phyloP scores from a whole-genome alignment of 2,113 vertebrate species.

The Sinocyclocheilus maitianheensis region DNA sequence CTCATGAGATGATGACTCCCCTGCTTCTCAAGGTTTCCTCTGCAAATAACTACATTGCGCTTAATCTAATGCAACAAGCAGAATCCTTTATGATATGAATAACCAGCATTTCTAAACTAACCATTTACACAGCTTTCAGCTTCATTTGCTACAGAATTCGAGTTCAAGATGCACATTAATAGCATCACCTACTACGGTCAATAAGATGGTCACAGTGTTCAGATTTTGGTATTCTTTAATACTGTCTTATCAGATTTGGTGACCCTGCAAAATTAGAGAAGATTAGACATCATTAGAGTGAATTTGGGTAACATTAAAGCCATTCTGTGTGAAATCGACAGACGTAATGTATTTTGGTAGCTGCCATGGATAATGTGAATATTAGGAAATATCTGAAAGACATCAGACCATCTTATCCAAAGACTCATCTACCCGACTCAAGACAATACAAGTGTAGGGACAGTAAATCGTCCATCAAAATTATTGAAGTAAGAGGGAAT shows the following conservation, averaged over 20 bases:
- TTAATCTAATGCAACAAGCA: not conserved
- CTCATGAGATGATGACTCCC: not conserved
- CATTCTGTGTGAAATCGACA: not conserved
- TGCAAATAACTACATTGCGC: not conserved
- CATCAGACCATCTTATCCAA: not conserved
- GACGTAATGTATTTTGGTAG: too few species aligned
- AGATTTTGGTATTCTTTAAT: too few species aligned
- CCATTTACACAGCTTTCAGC: not conserved
- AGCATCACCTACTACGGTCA: too few species aligned
- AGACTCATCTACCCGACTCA: not conserved
- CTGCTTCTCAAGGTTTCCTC: not conserved
- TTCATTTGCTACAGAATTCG: not conserved
- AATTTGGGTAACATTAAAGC: too few species aligned
- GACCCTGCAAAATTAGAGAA: too few species aligned
- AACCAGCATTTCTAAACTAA: not conserved
- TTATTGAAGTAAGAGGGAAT: not conserved
- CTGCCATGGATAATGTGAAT: not conserved
- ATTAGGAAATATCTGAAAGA: not conserved
- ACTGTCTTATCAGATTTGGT: too few species aligned
- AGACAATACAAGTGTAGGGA: not conserved
- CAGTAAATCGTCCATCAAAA: not conserved
- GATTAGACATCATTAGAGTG: too few species aligned
- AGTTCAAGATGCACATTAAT: too few species aligned
- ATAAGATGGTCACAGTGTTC: too few species aligned
- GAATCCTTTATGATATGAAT: not conserved